A percentile compares a stretch with the other conserved stretches of the same genome.
Evolutionary conservation across 2,888 invertebrate species (phyloP).

Genomic region (Enoplolaimus lenunculus): DNA sequence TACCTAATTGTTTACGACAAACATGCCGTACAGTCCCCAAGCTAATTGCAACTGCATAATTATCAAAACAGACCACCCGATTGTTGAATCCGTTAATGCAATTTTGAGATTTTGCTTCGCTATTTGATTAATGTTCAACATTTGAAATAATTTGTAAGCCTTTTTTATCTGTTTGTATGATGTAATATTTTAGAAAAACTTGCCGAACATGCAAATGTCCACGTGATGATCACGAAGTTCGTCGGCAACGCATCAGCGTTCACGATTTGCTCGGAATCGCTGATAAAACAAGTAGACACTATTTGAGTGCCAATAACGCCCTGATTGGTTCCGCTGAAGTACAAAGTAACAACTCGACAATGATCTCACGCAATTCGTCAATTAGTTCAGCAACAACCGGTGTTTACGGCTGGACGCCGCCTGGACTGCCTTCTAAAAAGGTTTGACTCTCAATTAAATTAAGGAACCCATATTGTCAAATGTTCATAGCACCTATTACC

Average conservation of each 20-base stretch:
- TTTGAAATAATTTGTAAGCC: too few species aligned
- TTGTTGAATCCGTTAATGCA: too few species aligned
- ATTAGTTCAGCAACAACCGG: neutral
- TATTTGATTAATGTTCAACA: too few species aligned
- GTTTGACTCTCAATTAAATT: too few species aligned
- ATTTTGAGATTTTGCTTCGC: too few species aligned
- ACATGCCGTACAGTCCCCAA: too few species aligned
- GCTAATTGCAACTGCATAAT: too few species aligned
- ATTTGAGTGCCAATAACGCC: neutral
- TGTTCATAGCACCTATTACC: too few species aligned
- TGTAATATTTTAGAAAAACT: constrained; percentile 40
- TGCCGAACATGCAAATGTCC: constrained; percentile 84
- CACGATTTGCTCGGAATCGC: constrained; percentile 43
- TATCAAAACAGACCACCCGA: too few species aligned
- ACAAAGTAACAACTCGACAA: constrained; percentile 19
- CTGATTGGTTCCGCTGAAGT: neutral
- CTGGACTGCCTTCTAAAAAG: constrained; percentile 51
- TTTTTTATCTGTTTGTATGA: too few species aligned
- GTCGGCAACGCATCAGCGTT: constrained; percentile 65
- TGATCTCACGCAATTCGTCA: constrained; percentile 30
- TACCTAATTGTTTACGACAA: too few species aligned
- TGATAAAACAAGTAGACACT: neutral
- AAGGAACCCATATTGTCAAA: too few species aligned
- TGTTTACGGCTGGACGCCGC: constrained; percentile 57
- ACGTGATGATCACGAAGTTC: constrained; percentile 72